These are phyloP conservation scores for Dinoponera quadriceps DNA, from an alignment of 1,140 invertebrate species.

Conservation along the genomic window DNA sequence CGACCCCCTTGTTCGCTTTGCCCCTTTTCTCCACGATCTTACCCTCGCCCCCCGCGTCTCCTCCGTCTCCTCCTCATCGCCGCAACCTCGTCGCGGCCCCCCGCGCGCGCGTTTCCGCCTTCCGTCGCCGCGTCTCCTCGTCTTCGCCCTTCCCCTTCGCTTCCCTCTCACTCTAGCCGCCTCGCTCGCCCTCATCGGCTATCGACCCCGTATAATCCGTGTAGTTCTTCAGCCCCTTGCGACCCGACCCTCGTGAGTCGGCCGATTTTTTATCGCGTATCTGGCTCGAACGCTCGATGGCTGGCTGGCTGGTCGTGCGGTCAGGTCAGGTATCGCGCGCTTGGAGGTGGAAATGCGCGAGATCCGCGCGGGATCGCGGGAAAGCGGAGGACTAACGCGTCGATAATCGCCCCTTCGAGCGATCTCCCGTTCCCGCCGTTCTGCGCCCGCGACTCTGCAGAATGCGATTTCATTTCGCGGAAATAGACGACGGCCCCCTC, in stretches of 20 bases:
- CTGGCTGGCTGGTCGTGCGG: slow-evolving; percentile 13
- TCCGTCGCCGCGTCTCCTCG: slow-evolving; percentile 33
- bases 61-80: not conserved
- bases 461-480: too few species aligned
- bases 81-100: not conserved
- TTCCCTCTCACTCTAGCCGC: not conserved
- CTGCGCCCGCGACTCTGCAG: too few species aligned
- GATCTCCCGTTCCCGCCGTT: too few species aligned
- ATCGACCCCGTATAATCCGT: slow-evolving; percentile 71
- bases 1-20: slow-evolving; percentile 67
- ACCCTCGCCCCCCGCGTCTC: slow-evolving; percentile 23
- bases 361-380: slow-evolving; percentile 28
- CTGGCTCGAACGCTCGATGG: slow-evolving; percentile 27
- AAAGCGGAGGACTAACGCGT: not conserved
- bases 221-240: slow-evolving; percentile 41
- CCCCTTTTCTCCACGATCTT: slow-evolving; percentile 67
- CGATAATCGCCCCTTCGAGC: too few species aligned
- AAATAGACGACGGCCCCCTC: too few species aligned
- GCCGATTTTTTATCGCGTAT: slow-evolving; percentile 70
- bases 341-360: slow-evolving; percentile 10
- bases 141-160: not conserved
- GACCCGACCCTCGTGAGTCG: slow-evolving; percentile 57
- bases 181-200: slow-evolving; percentile 55
- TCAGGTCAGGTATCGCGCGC: slow-evolving; percentile 56
- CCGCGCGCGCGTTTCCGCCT: slow-evolving; percentile 24